Base-by-base conservation (phyloP, 1,140 invertebrate genomes). In the Aphaenogaster ashmeadi region DNA sequence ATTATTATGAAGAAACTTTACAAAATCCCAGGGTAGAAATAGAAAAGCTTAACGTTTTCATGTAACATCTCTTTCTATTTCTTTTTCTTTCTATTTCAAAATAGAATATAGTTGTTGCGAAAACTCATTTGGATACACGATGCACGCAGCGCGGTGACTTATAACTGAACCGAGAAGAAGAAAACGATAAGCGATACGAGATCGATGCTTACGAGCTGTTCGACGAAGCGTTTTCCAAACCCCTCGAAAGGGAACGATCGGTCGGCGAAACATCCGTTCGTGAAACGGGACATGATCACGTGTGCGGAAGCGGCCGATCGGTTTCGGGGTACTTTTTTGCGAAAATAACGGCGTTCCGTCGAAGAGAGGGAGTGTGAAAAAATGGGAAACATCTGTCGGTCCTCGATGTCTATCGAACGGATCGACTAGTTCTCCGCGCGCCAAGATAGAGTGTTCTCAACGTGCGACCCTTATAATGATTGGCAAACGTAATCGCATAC, bases 331-430 rank as follows among this genome's bases (percentile, higher is more conserved):
- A 88, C 91, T 94, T 94, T 93, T 94, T 94, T 94, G 92, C 92
- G 87, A 94, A 94, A 94, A 91, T 94, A 94, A 94, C 93, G 93
- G 92, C 87, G 91, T 93, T 94, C 89, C 89, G 72, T 89, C 87
- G 87, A 91, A 91, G 47, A 88, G 78, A 87, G 87, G 80, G 83
- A 83, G 47, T 88, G 80, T 80, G 84, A 94, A 94, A 94, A 94
- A 94, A 92, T 93, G 87, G 91, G 93, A 93, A 94, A 94, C 93
- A 94, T 94, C 93, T 94, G 93, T 94, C 93, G 93, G 93, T 91
- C 91, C 91, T 93, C 93, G 91, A 94, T 93, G 92, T 91, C 93
- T 94, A 93, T 94, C 93, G 93, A 94, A 94, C 90, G 91, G 86
- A 93, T 90, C 89, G 88, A 87, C 60, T 86, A 74, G 88, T 89